These are phyloP conservation scores for Semibalanus balanoides DNA, from an alignment of 1,140 invertebrate genomes.

Conservation along the genomic window DNA sequence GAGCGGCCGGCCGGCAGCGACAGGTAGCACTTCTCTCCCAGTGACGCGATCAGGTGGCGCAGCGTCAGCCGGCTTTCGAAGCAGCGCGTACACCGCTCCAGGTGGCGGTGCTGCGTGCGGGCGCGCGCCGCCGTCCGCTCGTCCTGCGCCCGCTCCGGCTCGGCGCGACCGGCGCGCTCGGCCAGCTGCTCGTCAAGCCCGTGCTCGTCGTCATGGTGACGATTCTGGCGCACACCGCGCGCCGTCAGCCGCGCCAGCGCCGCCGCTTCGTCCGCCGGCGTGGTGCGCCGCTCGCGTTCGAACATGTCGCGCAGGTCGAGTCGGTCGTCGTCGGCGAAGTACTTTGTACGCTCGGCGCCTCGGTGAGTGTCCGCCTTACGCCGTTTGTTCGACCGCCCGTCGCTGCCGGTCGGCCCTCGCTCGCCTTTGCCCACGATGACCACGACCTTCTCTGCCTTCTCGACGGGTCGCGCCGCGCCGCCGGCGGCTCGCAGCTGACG, in stretches of 20 bases:
- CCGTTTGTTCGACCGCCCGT: constrained; percentile 35
- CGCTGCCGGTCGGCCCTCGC: background rate
- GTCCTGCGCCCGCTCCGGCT: background rate
- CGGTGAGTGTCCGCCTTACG: constrained; percentile 49
- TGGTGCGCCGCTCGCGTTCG: constrained; percentile 70
- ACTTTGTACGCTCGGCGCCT: constrained; percentile 53
- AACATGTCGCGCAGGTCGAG: constrained; percentile 78
- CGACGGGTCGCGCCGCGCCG: constrained; percentile 12
- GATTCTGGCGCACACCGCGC: constrained; percentile 20
- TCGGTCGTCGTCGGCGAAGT: constrained; percentile 83
- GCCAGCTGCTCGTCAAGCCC: constrained; percentile 44
- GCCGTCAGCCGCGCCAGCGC: constrained; percentile 60
- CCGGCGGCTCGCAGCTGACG: constrained; percentile 30
- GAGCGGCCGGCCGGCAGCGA: constrained; percentile 61
- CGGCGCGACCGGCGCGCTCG: background rate
- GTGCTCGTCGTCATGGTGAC: constrained; percentile 13
- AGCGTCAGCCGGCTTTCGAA: constrained; percentile 61
- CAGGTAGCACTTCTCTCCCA: constrained; percentile 55
- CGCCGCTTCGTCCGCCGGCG: constrained; percentile 61
- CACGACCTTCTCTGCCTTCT: constrained; percentile 9
- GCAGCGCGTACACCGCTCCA: constrained; percentile 70
- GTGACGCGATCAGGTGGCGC: constrained; percentile 73
- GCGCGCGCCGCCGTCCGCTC: background rate
- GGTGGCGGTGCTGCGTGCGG: constrained; percentile 36
- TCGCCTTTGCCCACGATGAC: constrained; percentile 8